Evolutionary conservation across 2,888 invertebrate species (phyloP).

Genomic region (Tanaodytes sp.): DNA sequence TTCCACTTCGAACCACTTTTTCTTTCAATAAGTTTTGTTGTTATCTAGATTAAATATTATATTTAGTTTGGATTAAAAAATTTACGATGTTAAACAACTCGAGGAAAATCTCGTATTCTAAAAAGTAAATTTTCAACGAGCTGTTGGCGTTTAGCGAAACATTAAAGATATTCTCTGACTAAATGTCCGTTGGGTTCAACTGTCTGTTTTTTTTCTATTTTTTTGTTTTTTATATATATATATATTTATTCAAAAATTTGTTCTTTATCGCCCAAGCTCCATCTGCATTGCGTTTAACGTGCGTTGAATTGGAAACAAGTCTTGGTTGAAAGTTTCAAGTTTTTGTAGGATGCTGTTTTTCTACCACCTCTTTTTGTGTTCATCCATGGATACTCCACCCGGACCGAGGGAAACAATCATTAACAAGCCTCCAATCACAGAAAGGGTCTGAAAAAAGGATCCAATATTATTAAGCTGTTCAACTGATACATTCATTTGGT

Average conservation of each 20-base stretch:
- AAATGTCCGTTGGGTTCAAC: too few relatives aligned
- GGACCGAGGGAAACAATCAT: slow-evolving; percentile 99
- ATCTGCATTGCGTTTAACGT: slow-evolving; percentile 1
- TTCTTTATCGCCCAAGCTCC: slow-evolving; percentile 6
- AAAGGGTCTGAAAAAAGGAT: slow-evolving; percentile 85
- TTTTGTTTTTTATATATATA: too few relatives aligned
- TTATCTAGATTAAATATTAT: slow-evolving; percentile 12
- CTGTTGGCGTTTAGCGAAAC: too few relatives aligned
- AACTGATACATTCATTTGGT: too few relatives aligned
- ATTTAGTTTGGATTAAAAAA: too few relatives aligned
- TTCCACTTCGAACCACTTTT: slow-evolving; percentile 28
- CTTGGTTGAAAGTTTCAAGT: slow-evolving; percentile 34
- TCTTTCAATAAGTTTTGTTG: slow-evolving; percentile 13
- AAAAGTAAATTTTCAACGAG: too few relatives aligned
- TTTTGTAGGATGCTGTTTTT: slow-evolving; percentile 42
- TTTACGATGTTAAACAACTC: too few relatives aligned
- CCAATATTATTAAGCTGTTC: background rate
- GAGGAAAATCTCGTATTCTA: too few relatives aligned
- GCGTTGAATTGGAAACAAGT: slow-evolving; percentile 56
- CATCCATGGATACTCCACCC: slow-evolving; percentile 99
- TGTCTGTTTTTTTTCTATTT: too few relatives aligned
- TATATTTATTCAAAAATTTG: too few relatives aligned
- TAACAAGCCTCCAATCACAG: slow-evolving; percentile 97
- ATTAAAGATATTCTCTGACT: too few relatives aligned
- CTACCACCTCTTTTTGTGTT: slow-evolving; percentile 99